Base-by-base conservation (phyloP, 2,113 vertebrate genomes). In the Osmerus eperlanus region DNA sequence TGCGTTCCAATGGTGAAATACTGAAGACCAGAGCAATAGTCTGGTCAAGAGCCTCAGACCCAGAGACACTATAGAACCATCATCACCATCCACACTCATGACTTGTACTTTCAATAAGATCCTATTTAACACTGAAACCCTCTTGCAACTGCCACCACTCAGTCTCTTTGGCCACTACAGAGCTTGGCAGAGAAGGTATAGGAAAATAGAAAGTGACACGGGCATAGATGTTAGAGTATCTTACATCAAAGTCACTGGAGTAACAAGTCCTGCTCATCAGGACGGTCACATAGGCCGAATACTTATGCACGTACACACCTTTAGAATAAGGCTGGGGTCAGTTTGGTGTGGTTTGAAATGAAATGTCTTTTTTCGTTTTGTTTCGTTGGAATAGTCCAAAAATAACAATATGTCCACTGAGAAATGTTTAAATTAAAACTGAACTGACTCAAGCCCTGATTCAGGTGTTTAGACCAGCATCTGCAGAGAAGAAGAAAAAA, bases 161-260 rank as follows among this genome's bases (percentile, higher is more conserved):
- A 25, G 5, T 25, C 21, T 65, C 51, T 71, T 71, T 72, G 79
- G 78, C 77, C 64, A 70, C 73, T 68, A 4, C 47, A 66, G 76
- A 81, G 66, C 80, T 76, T 32, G 16, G 13, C 11, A 15, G 59
- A 75, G 67, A 79, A 78, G 60, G 58, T 72, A 62, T 32, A 70
- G 78, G 70, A 69, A 73, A 59, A 77, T 81, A 78, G 76, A 81
- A 83, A 87, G 81, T 84, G 80, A 79, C 82, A 14, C 25, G 77
- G 84, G 82, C 83, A 86, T 87, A 85, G 81, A 83, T 84, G 76
- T 73, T 78, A 56, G 72, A 72, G 65, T 63, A 1, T 80, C 54
- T 70, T 16, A 66, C 28, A 53, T 52, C 12, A 36, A 36, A 29
- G 5, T 67, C 21, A 51, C 11, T 25, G 68, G 19, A 52, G 68